Percentiles rank a stretch among this genome's conserved stretches.
These are phyloP conservation scores for Podilymbus podiceps DNA, from an alignment of 2,113 vertebrate genomes.

Conservation along the genomic window DNA sequence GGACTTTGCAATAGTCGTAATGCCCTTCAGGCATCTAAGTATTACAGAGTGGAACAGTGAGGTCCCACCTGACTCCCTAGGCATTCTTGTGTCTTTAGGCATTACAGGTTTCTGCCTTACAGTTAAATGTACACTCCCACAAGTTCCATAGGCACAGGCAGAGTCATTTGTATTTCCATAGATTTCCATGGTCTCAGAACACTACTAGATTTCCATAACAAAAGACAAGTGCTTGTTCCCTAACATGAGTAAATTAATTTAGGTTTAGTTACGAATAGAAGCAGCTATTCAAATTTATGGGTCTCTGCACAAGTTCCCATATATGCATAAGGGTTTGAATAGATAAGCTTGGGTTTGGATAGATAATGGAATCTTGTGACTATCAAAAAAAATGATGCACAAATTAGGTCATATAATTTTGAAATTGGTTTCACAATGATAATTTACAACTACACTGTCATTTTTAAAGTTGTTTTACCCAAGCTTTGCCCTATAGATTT, in stretches of 20 bases:
- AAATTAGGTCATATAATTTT: not conserved
- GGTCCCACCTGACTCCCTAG: not conserved
- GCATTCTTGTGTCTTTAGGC: not conserved
- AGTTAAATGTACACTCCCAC: not conserved
- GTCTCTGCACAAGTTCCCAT: not conserved
- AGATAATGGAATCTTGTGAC: not conserved
- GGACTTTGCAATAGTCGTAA: not conserved
- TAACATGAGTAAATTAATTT: slow-evolving; percentile 1
- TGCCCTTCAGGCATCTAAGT: not conserved
- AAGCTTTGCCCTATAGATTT: not conserved
- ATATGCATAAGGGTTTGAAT: not conserved
- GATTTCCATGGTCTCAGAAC: slow-evolving; percentile 32
- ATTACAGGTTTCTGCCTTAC: not conserved
- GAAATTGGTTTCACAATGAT: not conserved
- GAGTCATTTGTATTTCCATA: slow-evolving; percentile 4
- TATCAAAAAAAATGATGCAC: not conserved
- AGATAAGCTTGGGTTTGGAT: not conserved
- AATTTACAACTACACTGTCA: not conserved
- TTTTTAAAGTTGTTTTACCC: not conserved
- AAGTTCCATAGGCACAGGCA: not conserved
- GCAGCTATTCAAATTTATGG: not conserved
- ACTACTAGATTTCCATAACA: slow-evolving; percentile 51
- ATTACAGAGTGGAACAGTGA: not conserved
- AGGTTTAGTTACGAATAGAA: not conserved
- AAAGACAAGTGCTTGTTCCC: not conserved